phyloP scores from a whole-genome alignment of 1,140 invertebrate genomes.

The Goniozus legneri region DNA sequence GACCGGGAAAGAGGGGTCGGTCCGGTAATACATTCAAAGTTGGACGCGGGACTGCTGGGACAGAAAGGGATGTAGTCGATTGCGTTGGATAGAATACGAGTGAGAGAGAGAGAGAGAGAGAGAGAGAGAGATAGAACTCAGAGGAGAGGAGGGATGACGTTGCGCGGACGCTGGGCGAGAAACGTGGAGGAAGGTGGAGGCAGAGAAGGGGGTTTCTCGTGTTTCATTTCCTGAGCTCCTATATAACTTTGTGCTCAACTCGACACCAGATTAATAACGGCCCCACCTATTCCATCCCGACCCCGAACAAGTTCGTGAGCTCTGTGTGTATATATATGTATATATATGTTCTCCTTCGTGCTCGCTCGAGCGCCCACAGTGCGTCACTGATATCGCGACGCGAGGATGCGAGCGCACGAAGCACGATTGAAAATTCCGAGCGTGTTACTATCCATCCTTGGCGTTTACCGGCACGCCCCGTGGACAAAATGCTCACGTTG shows the following conservation, averaged over 20 bases:
- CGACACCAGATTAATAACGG: slow-evolving; percentile 57
- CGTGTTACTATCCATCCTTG: slow-evolving; percentile 31
- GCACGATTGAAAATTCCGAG: slow-evolving; percentile 39
- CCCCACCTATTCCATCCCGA: slow-evolving; percentile 49
- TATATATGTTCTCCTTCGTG: slow-evolving; percentile 26
- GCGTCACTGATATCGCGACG: slow-evolving; percentile 18
- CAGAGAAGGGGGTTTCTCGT: slow-evolving; percentile 48
- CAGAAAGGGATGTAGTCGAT: slow-evolving; percentile 34
- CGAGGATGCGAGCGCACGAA: slow-evolving; percentile 33
- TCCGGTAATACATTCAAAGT: slow-evolving; percentile 53
- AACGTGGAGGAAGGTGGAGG: slow-evolving; percentile 19
- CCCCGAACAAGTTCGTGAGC: slow-evolving; percentile 46
- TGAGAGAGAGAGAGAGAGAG: slow-evolving; percentile 12
- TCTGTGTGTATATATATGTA: too few relatives aligned
- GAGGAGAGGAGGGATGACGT: slow-evolving; percentile 24
- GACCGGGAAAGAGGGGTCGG: slow-evolving; percentile 40
- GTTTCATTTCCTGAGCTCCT: slow-evolving; percentile 58
- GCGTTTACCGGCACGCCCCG: slow-evolving; percentile 16
- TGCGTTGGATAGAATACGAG: slow-evolving; percentile 17
- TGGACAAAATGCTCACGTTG: slow-evolving; percentile 26
- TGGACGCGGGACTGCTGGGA: slow-evolving; percentile 43
- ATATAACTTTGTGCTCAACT: slow-evolving; percentile 58
- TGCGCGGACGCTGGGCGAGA: not conserved
- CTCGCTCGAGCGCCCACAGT: slow-evolving; percentile 14
- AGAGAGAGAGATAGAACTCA: slow-evolving; percentile 25